Evolutionary conservation across 2,888 invertebrate genomes (phyloP).

Genomic region (Tigriopus californicus): DNA sequence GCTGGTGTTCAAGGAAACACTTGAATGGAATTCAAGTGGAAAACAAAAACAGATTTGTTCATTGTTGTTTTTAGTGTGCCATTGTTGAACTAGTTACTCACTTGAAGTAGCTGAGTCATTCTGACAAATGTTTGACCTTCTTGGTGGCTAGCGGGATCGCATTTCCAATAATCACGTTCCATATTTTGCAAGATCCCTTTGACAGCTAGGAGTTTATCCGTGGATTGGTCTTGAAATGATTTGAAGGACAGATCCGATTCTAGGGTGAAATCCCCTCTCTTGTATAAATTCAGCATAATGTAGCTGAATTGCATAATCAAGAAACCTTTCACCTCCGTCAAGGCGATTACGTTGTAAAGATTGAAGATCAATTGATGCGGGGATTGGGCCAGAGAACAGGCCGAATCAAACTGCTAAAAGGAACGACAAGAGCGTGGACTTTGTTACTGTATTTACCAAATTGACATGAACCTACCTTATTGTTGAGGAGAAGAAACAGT

Average conservation of each 20-base stretch:
- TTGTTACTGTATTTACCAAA: no score
- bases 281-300: conserved; percentile 40
- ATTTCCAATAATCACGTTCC: conserved; percentile 50
- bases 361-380: conserved; percentile 63
- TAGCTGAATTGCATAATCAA: conserved; percentile 77
- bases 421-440: no score
- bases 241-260: neutral
- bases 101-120: conserved; percentile 50
- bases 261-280: neutral
- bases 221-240: neutral
- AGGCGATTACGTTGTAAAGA: conserved; percentile 55
- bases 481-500: no score
- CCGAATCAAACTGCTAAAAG: no score
- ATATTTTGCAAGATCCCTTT: conserved; percentile 45
- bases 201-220: conserved; percentile 42
- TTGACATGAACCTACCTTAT: no score
- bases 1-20: no score
- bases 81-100: no score
- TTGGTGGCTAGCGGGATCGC: conserved; percentile 47
- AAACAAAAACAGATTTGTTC: no score
- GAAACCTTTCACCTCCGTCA: conserved; percentile 69
- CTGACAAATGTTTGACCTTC: conserved; percentile 49
- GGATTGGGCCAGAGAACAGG: conserved; percentile 35
- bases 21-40: no score
- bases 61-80: no score